Evolutionary conservation across 1,140 invertebrate genomes (phyloP).

Genomic region (Araneus ventricosus): DNA sequence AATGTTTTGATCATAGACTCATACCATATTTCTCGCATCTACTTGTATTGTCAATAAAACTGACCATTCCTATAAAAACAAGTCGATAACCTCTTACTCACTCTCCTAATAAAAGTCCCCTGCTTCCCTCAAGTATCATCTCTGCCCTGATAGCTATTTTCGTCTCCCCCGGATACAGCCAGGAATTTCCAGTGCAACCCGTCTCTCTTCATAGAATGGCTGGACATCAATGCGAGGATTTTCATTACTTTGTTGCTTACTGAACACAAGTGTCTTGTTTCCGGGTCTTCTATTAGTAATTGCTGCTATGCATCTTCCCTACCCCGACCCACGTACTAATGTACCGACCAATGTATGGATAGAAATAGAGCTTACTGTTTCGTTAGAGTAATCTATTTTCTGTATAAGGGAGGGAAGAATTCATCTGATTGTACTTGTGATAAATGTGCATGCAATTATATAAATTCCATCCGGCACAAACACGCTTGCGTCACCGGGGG

Average conservation of each 20-base stretch:
- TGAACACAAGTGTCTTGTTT: neutral
- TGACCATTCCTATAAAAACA: neutral
- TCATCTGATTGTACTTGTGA: no score
- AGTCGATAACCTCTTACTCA: neutral
- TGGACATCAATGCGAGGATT: neutral
- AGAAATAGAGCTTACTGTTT: no score
- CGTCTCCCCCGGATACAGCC: neutral
- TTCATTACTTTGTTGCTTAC: neutral
- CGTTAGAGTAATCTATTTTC: no score
- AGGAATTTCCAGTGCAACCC: neutral
- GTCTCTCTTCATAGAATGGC: neutral
- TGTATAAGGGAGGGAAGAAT: no score
- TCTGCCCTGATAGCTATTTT: neutral
- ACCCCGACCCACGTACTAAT: no score
- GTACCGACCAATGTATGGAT: no score
- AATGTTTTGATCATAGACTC: no score
- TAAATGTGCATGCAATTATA: no score
- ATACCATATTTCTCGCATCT: no score
- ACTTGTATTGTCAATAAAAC: neutral
- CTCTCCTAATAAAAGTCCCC: neutral
- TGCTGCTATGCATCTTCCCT: neutral
- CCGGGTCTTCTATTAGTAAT: neutral
- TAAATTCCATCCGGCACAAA: no score
- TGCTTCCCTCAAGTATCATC: neutral
- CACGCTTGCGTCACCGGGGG: no score